These are phyloP conservation scores for Psittacus erithacus DNA, from an alignment of 2,113 vertebrate species.

Conservation along the genomic window DNA sequence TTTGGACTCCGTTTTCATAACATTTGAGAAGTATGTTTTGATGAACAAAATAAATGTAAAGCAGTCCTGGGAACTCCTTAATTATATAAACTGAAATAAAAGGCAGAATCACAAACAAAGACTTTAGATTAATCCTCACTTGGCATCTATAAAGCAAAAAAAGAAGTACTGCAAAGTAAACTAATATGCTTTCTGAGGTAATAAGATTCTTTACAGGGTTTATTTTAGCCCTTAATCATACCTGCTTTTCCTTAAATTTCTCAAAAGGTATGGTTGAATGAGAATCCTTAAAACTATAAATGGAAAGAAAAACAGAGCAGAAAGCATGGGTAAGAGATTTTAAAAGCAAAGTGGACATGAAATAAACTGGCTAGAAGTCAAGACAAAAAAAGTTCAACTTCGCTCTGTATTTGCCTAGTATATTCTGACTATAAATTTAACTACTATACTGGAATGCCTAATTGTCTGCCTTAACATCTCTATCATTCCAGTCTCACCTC, in stretches of 20 bases:
- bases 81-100: slow-evolving; percentile 75
- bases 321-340: slow-evolving; percentile 14
- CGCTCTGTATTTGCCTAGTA: not conserved
- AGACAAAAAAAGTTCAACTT: not conserved
- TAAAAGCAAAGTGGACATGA: not conserved
- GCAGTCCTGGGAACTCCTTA: slow-evolving; percentile 67
- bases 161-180: slow-evolving; percentile 64
- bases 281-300: slow-evolving; percentile 65
- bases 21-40: slow-evolving; percentile 66
- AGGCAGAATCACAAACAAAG: slow-evolving; percentile 67
- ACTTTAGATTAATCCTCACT: slow-evolving; percentile 62
- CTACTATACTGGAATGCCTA: not conserved
- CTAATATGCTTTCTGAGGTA: slow-evolving; percentile 66
- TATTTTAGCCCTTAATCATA: slow-evolving; percentile 61
- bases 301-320: slow-evolving; percentile 14
- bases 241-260: slow-evolving; percentile 50
- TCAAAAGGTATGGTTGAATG: slow-evolving; percentile 55
- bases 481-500: not conserved
- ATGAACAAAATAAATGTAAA: slow-evolving; percentile 35
- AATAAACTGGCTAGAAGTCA: not conserved
- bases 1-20: slow-evolving; percentile 26
- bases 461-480: not conserved
- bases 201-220: slow-evolving; percentile 58
- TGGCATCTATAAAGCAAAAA: slow-evolving; percentile 64
- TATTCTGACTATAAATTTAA: slow-evolving; percentile 14